Conservation (phyloP, 92 coral and sea anemone genomes). For the Porites evermanni region DNA sequence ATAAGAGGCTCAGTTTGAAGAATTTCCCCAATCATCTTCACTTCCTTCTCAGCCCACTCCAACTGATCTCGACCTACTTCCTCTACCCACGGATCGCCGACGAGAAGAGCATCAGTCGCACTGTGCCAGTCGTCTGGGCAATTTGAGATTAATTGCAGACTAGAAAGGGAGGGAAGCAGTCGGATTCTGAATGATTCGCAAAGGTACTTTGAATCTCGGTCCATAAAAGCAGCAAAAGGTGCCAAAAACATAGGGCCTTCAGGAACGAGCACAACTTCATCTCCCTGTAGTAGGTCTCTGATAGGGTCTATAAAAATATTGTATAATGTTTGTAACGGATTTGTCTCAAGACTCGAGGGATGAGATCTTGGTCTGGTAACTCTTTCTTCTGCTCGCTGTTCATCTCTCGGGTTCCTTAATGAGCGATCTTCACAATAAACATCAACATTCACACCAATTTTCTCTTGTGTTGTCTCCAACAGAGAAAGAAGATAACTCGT, state of each 20-base stretch:
- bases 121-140: neutral
- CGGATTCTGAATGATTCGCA: neutral
- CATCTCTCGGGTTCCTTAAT: neutral
- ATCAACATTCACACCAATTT: too few relatives aligned
- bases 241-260: neutral
- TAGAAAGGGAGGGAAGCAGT: neutral
- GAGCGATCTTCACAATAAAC: neutral
- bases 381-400: neutral
- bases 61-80: neutral
- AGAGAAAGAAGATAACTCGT: too few relatives aligned
- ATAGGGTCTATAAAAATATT: neutral
- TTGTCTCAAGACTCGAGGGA: neutral
- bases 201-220: neutral
- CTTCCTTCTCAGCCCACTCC: neutral
- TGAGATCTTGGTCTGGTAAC: neutral
- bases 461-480: too few relatives aligned
- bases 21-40: neutral
- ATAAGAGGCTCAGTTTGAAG: neutral
- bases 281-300: neutral
- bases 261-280: neutral
- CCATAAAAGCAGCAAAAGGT: neutral
- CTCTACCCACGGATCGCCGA: neutral
- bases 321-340: neutral
- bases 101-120: neutral
- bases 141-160: neutral